Evolutionary conservation across 2,797 vertebrate species (phyloP), one percentile per base, ranked within the genome.

Genomic region (Pelobates cultripes): DNA sequence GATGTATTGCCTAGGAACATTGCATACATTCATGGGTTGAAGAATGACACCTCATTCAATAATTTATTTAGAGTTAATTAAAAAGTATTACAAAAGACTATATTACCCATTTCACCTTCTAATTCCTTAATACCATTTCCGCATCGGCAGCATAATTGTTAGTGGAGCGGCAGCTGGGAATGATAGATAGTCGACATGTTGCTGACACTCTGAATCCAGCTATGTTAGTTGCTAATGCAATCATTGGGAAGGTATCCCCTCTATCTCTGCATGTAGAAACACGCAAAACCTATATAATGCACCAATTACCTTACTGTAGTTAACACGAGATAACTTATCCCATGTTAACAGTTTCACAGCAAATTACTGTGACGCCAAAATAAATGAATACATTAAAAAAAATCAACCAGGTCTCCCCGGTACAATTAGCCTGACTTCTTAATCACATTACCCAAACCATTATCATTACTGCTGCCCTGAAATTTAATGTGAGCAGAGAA

Each of bases 61-160:
- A 75, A 79, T 79, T 71, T 83, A 75, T 83, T 84, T 84, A 75
- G 71, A 78, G 67, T 79, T 79, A 79, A 79, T 84, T 84, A 75
- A 84, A 73, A 84, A 77, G 28, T 72, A 79, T 79, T 84, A 84
- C 73, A 73, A 78, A 74, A 74, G 51, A 78, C 55, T 53, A 66
- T 57, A 75, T 70, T 55, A 43, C n/a, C 55, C 43, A 70, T 66
- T 79, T 78, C 41, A 57, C 55, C 69, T 57, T 51, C 4, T 42
- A 4, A 61, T 74, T 75, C 45, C 78, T 40, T 73, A 63, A 63
- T 75, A 70, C 45, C 17, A 64, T 73, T 79, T 70, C 67, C 53
- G 69, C 15, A 60, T 69, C 72, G 70, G 75, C 60, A 14, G 57
- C 41, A 70, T 75, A 83, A 84, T 75, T 79, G 82, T 83, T 74